Conservation (phyloP, 2,113 vertebrate genomes). For the Eptatretus burgeri region DNA sequence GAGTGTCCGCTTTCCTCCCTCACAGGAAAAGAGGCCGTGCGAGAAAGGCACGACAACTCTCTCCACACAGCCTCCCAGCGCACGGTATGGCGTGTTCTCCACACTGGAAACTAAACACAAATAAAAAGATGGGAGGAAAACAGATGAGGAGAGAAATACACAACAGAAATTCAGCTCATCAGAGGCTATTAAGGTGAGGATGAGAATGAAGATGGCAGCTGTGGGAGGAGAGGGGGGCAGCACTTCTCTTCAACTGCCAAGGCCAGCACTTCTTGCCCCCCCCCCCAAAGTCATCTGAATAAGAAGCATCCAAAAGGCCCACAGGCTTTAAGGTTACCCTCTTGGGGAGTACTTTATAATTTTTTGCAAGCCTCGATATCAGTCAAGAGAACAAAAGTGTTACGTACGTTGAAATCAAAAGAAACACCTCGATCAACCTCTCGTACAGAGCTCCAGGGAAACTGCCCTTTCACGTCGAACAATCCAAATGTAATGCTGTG, state of each 20-base stretch:
- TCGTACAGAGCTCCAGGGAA: conserved; percentile 84
- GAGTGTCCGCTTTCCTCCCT: conserved; percentile 77
- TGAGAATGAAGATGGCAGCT: too few relatives aligned
- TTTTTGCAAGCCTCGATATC: too few relatives aligned
- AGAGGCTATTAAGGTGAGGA: too few relatives aligned
- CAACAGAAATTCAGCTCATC: too few relatives aligned
- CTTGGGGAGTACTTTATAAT: too few relatives aligned
- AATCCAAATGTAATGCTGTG: conserved; percentile 51
- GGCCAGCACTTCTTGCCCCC: too few relatives aligned
- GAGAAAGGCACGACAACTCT: conserved; percentile 57
- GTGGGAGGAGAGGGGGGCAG: too few relatives aligned
- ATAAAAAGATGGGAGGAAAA: background rate
- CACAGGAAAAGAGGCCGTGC: conserved; percentile 64
- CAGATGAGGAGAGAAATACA: too few relatives aligned
- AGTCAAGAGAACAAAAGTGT: background rate
- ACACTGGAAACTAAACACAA: conserved; percentile 39
- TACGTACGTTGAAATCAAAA: conserved; percentile 45
- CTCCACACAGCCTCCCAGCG: conserved; percentile 92
- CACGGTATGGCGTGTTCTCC: conserved; percentile 43
- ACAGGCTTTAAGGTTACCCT: too few relatives aligned
- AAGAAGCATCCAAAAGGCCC: too few relatives aligned
- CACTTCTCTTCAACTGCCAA: too few relatives aligned
- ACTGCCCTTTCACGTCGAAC: conserved; percentile 84
- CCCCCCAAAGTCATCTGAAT: background rate
- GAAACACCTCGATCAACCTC: conserved; percentile 71